Percentiles rank a stretch among this genome's conserved stretches.
Conservation (phyloP, 2,888 invertebrate genomes). For the Drosophila antonietae region DNA sequence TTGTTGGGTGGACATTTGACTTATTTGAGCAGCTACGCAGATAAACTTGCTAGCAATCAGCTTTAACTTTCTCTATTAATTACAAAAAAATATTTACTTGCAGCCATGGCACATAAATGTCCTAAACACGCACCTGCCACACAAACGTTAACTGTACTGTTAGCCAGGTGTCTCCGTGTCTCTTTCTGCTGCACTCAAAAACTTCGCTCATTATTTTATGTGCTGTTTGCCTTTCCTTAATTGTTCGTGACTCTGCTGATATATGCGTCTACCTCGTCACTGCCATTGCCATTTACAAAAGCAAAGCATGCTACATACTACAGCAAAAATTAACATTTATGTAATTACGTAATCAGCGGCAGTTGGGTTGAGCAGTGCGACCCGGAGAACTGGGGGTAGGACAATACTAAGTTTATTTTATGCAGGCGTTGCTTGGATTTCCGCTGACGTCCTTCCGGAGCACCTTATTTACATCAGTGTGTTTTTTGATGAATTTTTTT, state of each 20-base stretch:
- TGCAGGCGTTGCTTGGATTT: constrained; percentile 57
- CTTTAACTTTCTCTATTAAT: constrained; percentile 18
- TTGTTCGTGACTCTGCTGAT: constrained; percentile 53
- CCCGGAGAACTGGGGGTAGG: constrained; percentile 13
- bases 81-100: constrained; percentile 5
- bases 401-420: constrained; percentile 43
- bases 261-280: background rate
- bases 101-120: constrained; percentile 6
- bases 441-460: constrained; percentile 45
- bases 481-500: background rate
- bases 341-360: constrained; percentile 68
- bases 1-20: constrained; percentile 13
- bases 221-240: constrained; percentile 52
- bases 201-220: constrained; percentile 44
- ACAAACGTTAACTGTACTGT: constrained; percentile 3
- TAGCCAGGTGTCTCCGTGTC: no score
- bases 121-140: constrained; percentile 40
- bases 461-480: constrained; percentile 39
- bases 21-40: constrained; percentile 2
- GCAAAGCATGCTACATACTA: constrained; percentile 28
- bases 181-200: constrained; percentile 48
- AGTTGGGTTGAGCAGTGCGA: background rate
- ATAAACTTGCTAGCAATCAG: constrained; percentile 17
- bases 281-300: constrained; percentile 13
- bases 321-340: constrained; percentile 55